These are phyloP conservation scores for Forbesichthys papilliferus DNA, from an alignment of 2,113 vertebrate species.

Conservation along the genomic window DNA sequence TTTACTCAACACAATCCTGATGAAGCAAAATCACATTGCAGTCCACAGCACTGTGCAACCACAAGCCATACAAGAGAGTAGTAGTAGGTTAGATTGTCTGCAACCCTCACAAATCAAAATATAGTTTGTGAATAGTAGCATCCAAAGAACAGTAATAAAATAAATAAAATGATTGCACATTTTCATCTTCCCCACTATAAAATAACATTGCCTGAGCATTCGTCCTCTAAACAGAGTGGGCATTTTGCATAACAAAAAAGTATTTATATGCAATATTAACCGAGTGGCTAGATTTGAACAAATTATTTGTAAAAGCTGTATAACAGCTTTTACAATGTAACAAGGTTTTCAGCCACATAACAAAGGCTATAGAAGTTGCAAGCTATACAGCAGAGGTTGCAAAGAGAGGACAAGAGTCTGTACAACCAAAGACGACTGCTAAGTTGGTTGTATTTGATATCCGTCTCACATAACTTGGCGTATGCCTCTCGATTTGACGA, in stretches of 20 bases:
- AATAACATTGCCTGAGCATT: neutral
- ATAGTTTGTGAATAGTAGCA: neutral
- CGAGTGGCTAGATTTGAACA: neutral
- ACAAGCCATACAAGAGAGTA: slow-evolving; percentile 27
- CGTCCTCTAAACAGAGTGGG: no score
- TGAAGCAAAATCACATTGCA: neutral
- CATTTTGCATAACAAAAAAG: slow-evolving; percentile 5
- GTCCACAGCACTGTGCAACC: slow-evolving; percentile 7
- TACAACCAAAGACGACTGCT: slow-evolving; percentile 72
- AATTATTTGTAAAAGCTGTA: slow-evolving; percentile 6
- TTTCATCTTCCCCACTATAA: neutral
- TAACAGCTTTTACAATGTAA: slow-evolving; percentile 51
- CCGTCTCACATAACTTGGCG: slow-evolving; percentile 64
- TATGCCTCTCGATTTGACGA: slow-evolving; percentile 73
- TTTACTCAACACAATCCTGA: neutral
- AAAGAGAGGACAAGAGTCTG: slow-evolving; percentile 76
- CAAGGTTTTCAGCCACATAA: slow-evolving; percentile 77
- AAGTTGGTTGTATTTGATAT: slow-evolving; percentile 70
- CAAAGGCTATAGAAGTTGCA: slow-evolving; percentile 81
- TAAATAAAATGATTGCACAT: no score
- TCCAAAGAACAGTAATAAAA: no score
- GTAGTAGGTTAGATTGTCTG: slow-evolving; percentile 43
- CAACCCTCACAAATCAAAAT: neutral
- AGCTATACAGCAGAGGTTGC: slow-evolving; percentile 80
- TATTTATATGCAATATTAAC: neutral